Percentiles rank a stretch among this genome's conserved stretches.
phyloP scores from a whole-genome alignment of 2,888 invertebrate species.

The Andrena marginata region DNA sequence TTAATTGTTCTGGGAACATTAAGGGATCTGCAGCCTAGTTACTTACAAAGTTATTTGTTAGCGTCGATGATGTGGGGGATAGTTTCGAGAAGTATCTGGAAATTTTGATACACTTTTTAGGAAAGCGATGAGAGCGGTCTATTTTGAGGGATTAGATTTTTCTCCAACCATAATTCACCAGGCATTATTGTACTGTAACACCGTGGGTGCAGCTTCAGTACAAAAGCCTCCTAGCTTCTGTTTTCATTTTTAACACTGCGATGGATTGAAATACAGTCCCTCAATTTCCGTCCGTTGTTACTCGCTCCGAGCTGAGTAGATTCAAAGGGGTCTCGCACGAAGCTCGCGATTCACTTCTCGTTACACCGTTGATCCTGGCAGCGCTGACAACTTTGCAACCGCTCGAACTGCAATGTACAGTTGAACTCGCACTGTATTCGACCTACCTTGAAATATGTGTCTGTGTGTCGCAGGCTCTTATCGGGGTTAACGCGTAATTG shows the following conservation, averaged over 20 bases:
- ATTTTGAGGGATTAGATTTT: background rate
- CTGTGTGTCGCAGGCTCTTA: slow-evolving; percentile 75
- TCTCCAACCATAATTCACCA: background rate
- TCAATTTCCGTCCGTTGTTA: background rate
- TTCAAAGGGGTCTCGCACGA: background rate
- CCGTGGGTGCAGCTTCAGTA: background rate
- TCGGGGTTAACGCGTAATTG: slow-evolving; percentile 12
- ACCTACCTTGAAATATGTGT: slow-evolving; percentile 83
- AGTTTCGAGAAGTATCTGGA: no score
- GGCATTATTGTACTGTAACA: background rate
- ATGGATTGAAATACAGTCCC: background rate
- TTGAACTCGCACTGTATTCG: slow-evolving; percentile 60
- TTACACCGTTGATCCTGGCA: background rate
- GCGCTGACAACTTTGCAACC: slow-evolving; percentile 24
- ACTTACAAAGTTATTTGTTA: no score
- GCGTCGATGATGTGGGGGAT: no score
- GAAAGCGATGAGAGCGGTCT: no score
- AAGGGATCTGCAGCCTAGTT: no score
- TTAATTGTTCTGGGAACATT: no score
- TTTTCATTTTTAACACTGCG: background rate
- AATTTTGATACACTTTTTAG: no score
- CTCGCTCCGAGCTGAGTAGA: background rate
- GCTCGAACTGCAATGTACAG: slow-evolving; percentile 26
- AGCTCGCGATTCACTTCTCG: background rate
- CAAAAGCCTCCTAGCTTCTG: background rate